phyloP scores from a whole-genome alignment of 2,888 invertebrate genomes.

The Cryptocephalus primarius region DNA sequence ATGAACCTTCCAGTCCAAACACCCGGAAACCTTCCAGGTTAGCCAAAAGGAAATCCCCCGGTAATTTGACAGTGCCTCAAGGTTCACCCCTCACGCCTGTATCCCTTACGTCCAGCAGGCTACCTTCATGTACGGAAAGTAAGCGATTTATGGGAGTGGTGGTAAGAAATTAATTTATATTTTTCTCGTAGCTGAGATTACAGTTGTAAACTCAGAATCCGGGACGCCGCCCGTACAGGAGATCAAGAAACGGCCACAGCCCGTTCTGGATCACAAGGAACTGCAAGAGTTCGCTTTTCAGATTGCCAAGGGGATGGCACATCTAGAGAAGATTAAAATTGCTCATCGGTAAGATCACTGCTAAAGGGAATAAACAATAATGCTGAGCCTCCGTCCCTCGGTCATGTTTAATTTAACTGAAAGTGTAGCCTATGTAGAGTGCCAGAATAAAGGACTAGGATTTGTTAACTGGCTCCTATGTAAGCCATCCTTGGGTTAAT shows the following conservation, averaged over 20 bases:
- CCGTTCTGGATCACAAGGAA: conserved; percentile 34
- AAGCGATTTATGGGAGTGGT: not conserved
- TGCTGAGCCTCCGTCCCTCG: too few species aligned
- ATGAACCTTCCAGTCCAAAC: too few species aligned
- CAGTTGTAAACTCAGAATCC: too few species aligned
- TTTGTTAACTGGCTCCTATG: too few species aligned
- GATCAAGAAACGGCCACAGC: conserved; percentile 9
- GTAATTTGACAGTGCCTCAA: not conserved
- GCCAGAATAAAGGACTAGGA: too few species aligned
- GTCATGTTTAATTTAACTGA: not conserved
- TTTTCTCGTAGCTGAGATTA: not conserved
- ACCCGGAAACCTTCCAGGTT: too few species aligned
- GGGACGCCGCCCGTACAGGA: not conserved
- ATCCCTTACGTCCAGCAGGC: conserved; percentile 7
- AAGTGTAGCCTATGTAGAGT: not conserved
- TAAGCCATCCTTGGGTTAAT: too few species aligned
- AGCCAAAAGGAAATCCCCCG: not conserved
- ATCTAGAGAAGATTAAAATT: conserved; percentile 57
- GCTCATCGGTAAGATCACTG: conserved; percentile 50
- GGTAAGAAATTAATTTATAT: too few species aligned
- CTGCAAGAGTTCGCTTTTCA: conserved; percentile 66
- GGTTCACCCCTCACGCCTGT: conserved; percentile 5
- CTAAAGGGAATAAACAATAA: too few species aligned
- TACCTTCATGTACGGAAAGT: conserved; percentile 11
- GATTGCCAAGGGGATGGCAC: conserved; percentile 71